A percentile compares a stretch with the other conserved stretches of the same genome.
Evolutionary conservation across 2,797 vertebrate genomes (phyloP).

Genomic region (Pachyuromys duprasi): DNA sequence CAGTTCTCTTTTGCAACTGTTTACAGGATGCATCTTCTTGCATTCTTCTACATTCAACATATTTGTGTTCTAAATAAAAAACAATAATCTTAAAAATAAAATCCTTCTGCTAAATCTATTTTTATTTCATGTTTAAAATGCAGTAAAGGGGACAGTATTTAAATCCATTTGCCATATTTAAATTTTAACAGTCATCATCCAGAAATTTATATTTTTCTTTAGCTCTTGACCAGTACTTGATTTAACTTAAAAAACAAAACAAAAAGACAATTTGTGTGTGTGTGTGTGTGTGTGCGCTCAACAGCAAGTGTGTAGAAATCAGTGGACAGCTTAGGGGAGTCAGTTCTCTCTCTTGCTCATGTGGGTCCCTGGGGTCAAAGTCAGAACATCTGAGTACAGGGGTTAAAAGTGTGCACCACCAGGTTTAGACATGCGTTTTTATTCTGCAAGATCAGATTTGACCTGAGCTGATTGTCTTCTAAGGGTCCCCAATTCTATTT

Average conservation of each 20-base stretch:
- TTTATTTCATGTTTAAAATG: conserved; percentile 51
- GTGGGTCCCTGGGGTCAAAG: not conserved
- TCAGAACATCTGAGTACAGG: not conserved
- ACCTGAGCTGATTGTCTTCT: not conserved
- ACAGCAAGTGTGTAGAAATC: not conserved
- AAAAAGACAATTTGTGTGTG: not conserved
- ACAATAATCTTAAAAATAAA: conserved; percentile 39
- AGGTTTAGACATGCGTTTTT: not conserved
- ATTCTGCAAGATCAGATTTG: conserved; percentile 40
- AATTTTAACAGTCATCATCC: conserved; percentile 54
- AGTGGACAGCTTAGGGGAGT: not conserved
- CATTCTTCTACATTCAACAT: conserved; percentile 29
- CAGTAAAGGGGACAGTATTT: conserved; percentile 39
- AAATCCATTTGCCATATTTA: conserved; percentile 50
- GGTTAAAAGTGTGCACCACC: not conserved
- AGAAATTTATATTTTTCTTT: conserved; percentile 32
- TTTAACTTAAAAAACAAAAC: not conserved
- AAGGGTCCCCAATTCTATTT: conserved; percentile 62
- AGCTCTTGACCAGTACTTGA: conserved; percentile 34
- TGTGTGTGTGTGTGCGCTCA: not conserved
- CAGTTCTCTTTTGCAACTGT: not conserved
- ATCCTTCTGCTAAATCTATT: conserved; percentile 45
- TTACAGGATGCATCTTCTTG: conserved; percentile 18
- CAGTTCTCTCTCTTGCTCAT: not conserved
- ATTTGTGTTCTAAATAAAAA: conserved; percentile 59